Base-by-base conservation (phyloP, 2,888 invertebrate genomes). In the Lasioglossum zephyrum region DNA sequence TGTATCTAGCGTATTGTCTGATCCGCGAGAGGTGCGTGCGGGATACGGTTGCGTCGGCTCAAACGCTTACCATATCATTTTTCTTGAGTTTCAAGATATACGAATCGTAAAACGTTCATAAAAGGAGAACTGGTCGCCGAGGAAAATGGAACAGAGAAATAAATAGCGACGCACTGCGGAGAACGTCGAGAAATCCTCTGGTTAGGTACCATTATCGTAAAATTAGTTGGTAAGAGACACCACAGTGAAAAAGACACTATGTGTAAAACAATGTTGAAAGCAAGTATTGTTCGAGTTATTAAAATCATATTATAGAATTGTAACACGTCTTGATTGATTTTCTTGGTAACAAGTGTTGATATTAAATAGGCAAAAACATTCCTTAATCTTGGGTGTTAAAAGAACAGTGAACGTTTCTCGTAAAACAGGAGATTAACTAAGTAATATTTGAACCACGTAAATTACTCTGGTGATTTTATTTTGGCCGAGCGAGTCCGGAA, bases 1-100 rank as follows among this genome's bases (percentile, higher is more conserved):
- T 78, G 39, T 70, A 70, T 70, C 11, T 41, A 41, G 18, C 36
- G 70, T 11, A 81, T 81, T 77, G 81, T 85, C 73, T 57, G 80
- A 77, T 74, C 66, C 41, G 49, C 39, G 60, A 73, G 69, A n/a
- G 60, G 49, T 36, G 18, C 41, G 39, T 6, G 44, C 31, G 18
- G 22, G 22, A 26, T 70, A 36, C 39, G 41, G 39, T 72, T 16
- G 53, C 47, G 26, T 44, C 16, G 41, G 53, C 44, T 79, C 36
- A 36, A 47, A 26, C 31, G 44, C 44, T 70, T 70, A 70, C 70
- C 70, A 13, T 70, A 39, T 70, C 22, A 41, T 70, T 70, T 69
- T n/a, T 70, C 41, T 41, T 0, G 41, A 13, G 41, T 41, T 70
- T 70, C n/a, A 13, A 13, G n/a, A 57, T n/a, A n/a, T 11, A 57